phyloP scores from a whole-genome alignment of 1,140 invertebrate species.

The Caenorhabditis elegans region DNA sequence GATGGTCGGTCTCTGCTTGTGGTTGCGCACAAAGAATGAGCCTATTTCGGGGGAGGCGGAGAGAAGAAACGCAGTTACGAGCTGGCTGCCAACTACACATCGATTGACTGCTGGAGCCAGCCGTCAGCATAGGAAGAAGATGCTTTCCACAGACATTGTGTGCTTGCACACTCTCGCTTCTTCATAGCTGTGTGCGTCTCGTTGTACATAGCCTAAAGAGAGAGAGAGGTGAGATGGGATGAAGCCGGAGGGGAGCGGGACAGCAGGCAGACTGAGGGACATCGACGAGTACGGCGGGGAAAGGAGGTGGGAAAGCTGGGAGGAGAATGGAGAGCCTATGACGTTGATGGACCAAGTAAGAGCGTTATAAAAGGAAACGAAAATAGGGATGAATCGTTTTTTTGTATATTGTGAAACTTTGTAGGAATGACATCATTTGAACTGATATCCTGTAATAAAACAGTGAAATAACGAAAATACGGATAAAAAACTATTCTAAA shows the following conservation, averaged over 20 bases:
- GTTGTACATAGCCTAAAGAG: neutral
- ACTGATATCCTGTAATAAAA: neutral
- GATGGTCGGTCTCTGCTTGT: neutral
- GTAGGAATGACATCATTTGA: neutral
- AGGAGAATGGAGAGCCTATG: constrained; percentile 23
- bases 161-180: neutral
- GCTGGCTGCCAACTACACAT: neutral
- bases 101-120: constrained; percentile 8
- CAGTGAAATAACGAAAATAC: neutral
- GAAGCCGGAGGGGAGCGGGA: neutral
- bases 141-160: neutral
- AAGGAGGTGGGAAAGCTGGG: neutral
- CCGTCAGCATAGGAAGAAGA: constrained; percentile 27
- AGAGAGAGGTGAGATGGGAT: constrained; percentile 2
- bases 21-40: neutral
- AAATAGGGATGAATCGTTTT: neutral
- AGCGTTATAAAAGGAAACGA: neutral
- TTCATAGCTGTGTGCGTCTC: neutral
- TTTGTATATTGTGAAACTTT: neutral
- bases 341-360: constrained; percentile 19
- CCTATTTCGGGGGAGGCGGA: neutral
- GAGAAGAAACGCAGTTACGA: neutral
- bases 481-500: no score
- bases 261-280: neutral
- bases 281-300: constrained; percentile 1